Conservation (phyloP, 2,888 invertebrate genomes). For the Pycnomerus fuliginosus region DNA sequence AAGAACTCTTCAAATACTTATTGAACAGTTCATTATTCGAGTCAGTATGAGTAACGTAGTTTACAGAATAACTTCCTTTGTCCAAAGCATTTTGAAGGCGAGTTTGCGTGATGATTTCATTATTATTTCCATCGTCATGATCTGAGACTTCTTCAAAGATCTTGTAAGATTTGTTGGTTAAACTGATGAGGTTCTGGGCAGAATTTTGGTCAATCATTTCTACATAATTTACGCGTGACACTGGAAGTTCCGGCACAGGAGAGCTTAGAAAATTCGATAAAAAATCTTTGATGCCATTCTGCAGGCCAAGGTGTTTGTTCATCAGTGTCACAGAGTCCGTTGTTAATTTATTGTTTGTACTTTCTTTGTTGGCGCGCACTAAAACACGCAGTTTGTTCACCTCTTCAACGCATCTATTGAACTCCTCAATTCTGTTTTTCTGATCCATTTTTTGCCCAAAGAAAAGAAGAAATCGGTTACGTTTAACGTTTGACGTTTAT, state of each 20-base stretch:
- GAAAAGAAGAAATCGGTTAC: slow-evolving; percentile 1
- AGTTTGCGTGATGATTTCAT: too few species aligned
- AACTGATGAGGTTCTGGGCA: neutral
- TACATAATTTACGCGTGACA: neutral
- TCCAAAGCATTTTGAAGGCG: neutral
- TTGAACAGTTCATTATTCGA: slow-evolving; percentile 4
- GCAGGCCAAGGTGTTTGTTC: neutral
- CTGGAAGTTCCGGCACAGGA: neutral
- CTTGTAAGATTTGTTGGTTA: too few species aligned
- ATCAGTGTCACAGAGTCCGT: neutral
- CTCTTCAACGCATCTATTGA: slow-evolving; percentile 1
- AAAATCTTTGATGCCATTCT: slow-evolving; percentile 3
- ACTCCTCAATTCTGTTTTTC: neutral
- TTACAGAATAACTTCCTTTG: neutral
- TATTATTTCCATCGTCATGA: too few species aligned
- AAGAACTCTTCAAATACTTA: neutral
- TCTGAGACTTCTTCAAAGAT: too few species aligned
- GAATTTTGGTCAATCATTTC: neutral
- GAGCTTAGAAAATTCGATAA: neutral
- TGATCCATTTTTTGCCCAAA: neutral
- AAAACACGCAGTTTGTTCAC: slow-evolving; percentile 1
- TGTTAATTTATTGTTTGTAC: neutral
- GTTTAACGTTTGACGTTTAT: too few species aligned
- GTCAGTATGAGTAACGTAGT: neutral
- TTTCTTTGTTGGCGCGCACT: neutral